Percentiles rank a stretch among this genome's conserved stretches.
phyloP scores from a whole-genome alignment of 2,797 vertebrate species.

The Helarctos malayanus region DNA sequence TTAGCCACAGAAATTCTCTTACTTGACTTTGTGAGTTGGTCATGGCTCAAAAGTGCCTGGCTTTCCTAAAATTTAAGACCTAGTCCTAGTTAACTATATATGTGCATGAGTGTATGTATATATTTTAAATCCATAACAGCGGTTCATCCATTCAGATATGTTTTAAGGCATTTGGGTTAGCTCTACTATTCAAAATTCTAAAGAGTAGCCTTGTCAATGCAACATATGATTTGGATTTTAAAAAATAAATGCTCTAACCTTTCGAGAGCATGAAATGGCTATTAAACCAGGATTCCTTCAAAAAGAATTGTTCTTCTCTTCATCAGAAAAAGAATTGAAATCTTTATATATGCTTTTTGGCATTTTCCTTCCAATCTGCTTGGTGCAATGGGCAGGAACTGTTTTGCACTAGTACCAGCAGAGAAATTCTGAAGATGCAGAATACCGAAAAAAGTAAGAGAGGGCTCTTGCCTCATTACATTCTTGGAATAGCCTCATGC shows the following conservation, averaged over 20 bases:
- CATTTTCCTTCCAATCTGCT: not conserved
- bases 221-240: conserved; percentile 48
- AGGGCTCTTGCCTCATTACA: conserved; percentile 69
- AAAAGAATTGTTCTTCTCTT: conserved; percentile 30
- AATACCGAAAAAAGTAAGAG: conserved; percentile 35
- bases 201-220: not conserved
- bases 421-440: conserved; percentile 54
- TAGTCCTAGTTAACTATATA: not conserved
- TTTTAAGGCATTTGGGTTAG: conserved; percentile 27
- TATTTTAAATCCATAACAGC: conserved; percentile 42
- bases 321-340: conserved; percentile 13
- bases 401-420: not conserved
- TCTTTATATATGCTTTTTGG: conserved; percentile 57
- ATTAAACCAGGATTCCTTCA: conserved; percentile 51
- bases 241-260: conserved; percentile 49
- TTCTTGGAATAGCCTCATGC: conserved; percentile 31
- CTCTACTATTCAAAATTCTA: conserved; percentile 48
- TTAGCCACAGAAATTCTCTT: conserved; percentile 24
- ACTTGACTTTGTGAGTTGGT: not conserved
- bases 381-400: not conserved
- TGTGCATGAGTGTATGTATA: not conserved
- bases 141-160: conserved; percentile 32
- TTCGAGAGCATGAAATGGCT: conserved; percentile 44
- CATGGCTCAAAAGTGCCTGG: conserved; percentile 25
- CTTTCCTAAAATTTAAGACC: conserved; percentile 50